Base-by-base conservation (phyloP, 2,797 vertebrate genomes). In the Lateolabrax maculatus region DNA sequence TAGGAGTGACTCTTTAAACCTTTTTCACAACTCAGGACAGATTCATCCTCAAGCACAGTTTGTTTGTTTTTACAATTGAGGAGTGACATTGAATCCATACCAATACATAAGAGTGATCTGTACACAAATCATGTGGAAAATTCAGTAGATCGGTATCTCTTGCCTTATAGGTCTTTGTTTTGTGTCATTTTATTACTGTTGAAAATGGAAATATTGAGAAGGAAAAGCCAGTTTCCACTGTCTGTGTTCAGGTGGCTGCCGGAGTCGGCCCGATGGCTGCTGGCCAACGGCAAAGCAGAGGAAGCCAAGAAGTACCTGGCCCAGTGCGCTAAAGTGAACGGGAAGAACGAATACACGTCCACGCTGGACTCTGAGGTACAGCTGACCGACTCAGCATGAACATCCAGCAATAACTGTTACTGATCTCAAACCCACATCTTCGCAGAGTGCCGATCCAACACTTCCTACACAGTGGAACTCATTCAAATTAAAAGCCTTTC, bases 181-280 rank as follows among this genome's bases (percentile, higher is more conserved):
- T 39, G n/a, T n/a, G n/a, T n/a, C n/a, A n/a, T n/a, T n/a, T n/a
- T n/a, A n/a, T n/a, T n/a, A n/a, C n/a, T n/a, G n/a, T n/a, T n/a
- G n/a, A n/a, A n/a, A n/a, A n/a, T n/a, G n/a, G n/a, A n/a, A n/a
- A n/a, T n/a, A n/a, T n/a, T n/a, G n/a, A n/a, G n/a, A n/a, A n/a
- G n/a, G 18, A 19, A 60, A n/a, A 41, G 9, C 3, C 63, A 9
- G 15, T 37, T 43, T 63, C 21, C 19, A 36, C 15, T 8, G 61
- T 61, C 36, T 49, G 3, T 49, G 41, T 11, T 56, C 80, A 97
- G 97, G 96, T 98, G 97, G 97, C 92, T 97, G 65, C 96, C 97
- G 1, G 97, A 97, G 89, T 97, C 97, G 27, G 96, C 96, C 5
- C 93, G 96, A 37, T 97, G 97, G 96, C 93, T 97, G 86, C 90